Evolutionary conservation across 2,113 vertebrate species (phyloP).

Genomic region (Stigmatopora argus): DNA sequence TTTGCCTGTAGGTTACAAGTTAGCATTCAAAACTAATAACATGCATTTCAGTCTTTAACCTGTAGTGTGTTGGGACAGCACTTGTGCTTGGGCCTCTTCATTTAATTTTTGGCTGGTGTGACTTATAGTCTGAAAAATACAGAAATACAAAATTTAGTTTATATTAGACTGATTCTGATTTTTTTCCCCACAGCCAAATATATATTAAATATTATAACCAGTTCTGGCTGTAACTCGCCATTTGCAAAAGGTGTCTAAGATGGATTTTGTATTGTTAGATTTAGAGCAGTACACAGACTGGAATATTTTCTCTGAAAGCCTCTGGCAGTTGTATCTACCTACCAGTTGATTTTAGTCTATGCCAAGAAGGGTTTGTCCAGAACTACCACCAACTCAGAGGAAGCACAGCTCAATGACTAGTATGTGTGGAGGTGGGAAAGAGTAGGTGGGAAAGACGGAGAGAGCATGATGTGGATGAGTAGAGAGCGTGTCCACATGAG

Average conservation of each 20-base stretch:
- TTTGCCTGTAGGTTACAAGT: no score
- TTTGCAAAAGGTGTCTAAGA: background rate
- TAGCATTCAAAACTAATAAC: no score
- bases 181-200: background rate
- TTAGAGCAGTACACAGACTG: background rate
- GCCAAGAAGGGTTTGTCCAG: slow-evolving; percentile 19
- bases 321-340: background rate
- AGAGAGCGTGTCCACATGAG: slow-evolving; percentile 28
- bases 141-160: background rate
- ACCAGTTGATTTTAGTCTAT: slow-evolving; percentile 10
- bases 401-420: slow-evolving; percentile 35
- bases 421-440: slow-evolving; percentile 31
- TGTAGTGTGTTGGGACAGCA: no score
- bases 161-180: background rate
- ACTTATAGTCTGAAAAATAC: no score
- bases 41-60: no score
- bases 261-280: background rate
- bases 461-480: slow-evolving; percentile 29
- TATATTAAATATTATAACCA: background rate
- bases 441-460: slow-evolving; percentile 23
- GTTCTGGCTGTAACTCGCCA: background rate
- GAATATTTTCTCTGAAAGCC: slow-evolving; percentile 6
- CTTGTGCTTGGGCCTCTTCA: no score
- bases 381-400: slow-evolving; percentile 30
- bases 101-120: no score